Base-by-base conservation (phyloP, 2,797 vertebrate genomes). In the Thunnus albacares region DNA sequence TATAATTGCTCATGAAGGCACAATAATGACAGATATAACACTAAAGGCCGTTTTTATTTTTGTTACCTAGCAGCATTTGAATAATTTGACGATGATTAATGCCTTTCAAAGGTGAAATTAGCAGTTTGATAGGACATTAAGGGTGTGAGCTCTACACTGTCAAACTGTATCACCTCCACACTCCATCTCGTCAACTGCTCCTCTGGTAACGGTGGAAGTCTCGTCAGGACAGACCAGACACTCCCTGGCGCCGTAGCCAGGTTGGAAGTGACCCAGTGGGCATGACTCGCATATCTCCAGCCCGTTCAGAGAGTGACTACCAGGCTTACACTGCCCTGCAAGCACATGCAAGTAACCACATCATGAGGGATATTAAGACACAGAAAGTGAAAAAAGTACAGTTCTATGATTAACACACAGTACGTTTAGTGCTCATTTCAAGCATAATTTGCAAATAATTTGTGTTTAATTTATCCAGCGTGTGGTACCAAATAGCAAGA, bases 281-380 rank as follows among this genome's bases (percentile, higher is more conserved):
- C 98, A 99, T 0, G 98, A 98, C 93, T 99, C 98, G 13, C 98
- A 99, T 0, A 96, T 99, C 93, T 99, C 98, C 88, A 99, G 90
- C 9, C 98, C 98, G 8, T 96, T 98, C 78, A 94, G 43, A 18
- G 98, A 99, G 45, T 96, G 97, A 0, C 96, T 98, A 47, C 98
- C 98, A 24, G 97, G 97, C 82, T 97, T 98, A 92, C 98, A 99
- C 88, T 98, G 97, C 86, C 96, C 98, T 99, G 79, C 63, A 95
- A 84, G 78, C 58, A 87, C 11, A 85, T 13, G 28, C 12, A 28
- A 4, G 24, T 17, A 58, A 55, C 30, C 17, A 41, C 22, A 60
- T 20, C 20, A 20, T 58, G n/a, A 75, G 30, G 5, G 52, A 63
- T 8, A 61, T 6, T 60, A 20, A 61, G 14, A 58, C 6, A 38